These are phyloP conservation scores for Dyspetes luteomarginatus DNA, from an alignment of 2,888 invertebrate species.

Conservation along the genomic window DNA sequence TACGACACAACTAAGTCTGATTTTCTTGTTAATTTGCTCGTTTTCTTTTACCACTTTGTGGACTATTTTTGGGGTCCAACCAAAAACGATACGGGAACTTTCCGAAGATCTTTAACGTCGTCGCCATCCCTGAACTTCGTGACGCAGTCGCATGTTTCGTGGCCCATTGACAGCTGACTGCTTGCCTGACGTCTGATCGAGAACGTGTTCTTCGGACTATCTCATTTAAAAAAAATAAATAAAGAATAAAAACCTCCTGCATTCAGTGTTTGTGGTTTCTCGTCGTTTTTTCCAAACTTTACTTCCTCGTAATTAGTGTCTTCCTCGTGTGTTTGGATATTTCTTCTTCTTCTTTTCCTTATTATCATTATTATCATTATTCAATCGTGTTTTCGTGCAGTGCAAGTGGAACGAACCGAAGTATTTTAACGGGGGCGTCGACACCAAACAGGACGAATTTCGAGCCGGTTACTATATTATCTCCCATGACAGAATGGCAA, in stretches of 20 bases:
- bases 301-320: background rate
- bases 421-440: slow-evolving; percentile 45
- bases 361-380: background rate
- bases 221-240: no score
- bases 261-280: background rate
- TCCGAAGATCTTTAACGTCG: background rate
- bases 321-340: background rate
- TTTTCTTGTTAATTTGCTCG: no score
- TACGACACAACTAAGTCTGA: no score
- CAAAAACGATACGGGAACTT: background rate
- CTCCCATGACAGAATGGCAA: slow-evolving; percentile 57
- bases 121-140: background rate
- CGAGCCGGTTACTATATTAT: slow-evolving; percentile 38
- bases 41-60: background rate
- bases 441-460: slow-evolving; percentile 10
- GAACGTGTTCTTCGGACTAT: slow-evolving; percentile 13
- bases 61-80: background rate
- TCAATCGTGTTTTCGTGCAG: slow-evolving; percentile 3
- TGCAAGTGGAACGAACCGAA: slow-evolving; percentile 6
- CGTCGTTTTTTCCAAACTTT: background rate
- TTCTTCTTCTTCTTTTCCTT: background rate
- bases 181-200: slow-evolving; percentile 21
- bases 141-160: slow-evolving; percentile 26
- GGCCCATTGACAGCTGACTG: slow-evolving; percentile 49
- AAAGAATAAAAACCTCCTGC: background rate